Evolutionary conservation across 2,888 invertebrate species (phyloP), one percentile per base, ranked within the genome.

Genomic region (Leptodirus hochenwartii): DNA sequence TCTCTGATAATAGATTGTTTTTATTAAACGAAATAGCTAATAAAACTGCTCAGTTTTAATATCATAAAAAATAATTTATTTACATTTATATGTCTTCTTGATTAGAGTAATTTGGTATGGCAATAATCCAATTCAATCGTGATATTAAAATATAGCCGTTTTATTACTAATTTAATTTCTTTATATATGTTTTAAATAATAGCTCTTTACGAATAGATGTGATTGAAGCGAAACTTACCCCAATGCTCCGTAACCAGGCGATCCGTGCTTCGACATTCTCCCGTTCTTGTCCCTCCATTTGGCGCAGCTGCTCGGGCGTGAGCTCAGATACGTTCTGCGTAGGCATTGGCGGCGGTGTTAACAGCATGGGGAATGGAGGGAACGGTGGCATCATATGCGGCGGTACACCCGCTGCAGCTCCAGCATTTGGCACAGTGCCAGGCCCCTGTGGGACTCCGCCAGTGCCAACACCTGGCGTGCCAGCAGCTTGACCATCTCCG

Each of bases 211-310:
- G 6, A n/a, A n/a, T n/a, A n/a, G n/a, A n/a, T n/a, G n/a, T n/a
- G 10, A 25, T 9, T 9, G n/a, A 20, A 8, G 8, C 20, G 8
- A 13, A 14, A 20, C 25, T 36, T 42, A 54, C 55, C 49, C 72
- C 68, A 39, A 79, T 71, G 51, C 77, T 73, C 36, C 66, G 56
- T 34, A 84, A 52, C 42, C 72, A 74, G 59, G 81, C 78, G 37
- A 98, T 71, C 36, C 98, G 66, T 4, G 90, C 88, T 53, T 95
- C 90, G 17, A 96, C 69, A 43, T 87, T 79, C 39, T 73, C 68
- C 36, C 95, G 66, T 44, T 87, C 77, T 39, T 69, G 72, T 16
- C 91, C 91, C 56, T 98, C 98, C 75, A 98, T 70, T 10, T 70
- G 64, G 33, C 67, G 63, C 31, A 98, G 62, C 48, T 96, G 91